phyloP scores from a whole-genome alignment of 2,888 invertebrate species.

The Lycophotia porphyrea region DNA sequence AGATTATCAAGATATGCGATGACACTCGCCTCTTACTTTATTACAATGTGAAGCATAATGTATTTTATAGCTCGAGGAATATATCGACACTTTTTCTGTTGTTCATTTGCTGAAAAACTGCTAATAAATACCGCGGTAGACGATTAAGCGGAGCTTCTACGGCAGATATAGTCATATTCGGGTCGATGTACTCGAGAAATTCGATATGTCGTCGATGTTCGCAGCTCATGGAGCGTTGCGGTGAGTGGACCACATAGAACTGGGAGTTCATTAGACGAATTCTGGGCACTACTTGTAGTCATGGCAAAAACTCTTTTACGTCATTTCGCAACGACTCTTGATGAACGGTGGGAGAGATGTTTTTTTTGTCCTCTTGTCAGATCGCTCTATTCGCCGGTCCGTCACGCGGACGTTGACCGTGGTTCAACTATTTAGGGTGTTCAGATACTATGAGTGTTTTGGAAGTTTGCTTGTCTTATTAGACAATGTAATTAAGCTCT shows the following conservation, averaged over 20 bases:
- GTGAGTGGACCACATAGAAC: conserved; percentile 77
- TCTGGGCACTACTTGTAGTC: conserved; percentile 76
- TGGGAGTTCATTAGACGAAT: conserved; percentile 80
- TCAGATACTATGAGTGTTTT: conserved; percentile 73
- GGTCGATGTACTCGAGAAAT: conserved; percentile 82
- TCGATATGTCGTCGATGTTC: conserved; percentile 78
- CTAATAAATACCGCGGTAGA: conserved; percentile 53
- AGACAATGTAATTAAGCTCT: neutral
- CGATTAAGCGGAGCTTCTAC: conserved; percentile 59
- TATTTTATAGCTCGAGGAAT: conserved; percentile 48
- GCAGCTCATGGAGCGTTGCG: conserved; percentile 74
- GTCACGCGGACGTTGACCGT: conserved; percentile 88
- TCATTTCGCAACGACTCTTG: conserved; percentile 80
- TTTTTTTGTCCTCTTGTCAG: conserved; percentile 85
- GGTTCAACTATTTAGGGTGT: conserved; percentile 82
- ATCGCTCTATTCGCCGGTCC: conserved; percentile 82
- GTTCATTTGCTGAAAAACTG: conserved; percentile 46
- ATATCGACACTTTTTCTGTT: conserved; percentile 34
- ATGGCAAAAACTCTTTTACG: conserved; percentile 83
- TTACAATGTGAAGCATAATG: conserved; percentile 61
- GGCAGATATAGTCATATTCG: conserved; percentile 71
- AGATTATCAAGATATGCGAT: conserved; percentile 66
- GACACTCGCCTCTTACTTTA: conserved; percentile 63
- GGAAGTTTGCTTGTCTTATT: conserved; percentile 25
- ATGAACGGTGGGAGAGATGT: conserved; percentile 79